These are phyloP conservation scores for Nebria brevicollis DNA, from an alignment of 2,888 invertebrate genomes.

Conservation along the genomic window DNA sequence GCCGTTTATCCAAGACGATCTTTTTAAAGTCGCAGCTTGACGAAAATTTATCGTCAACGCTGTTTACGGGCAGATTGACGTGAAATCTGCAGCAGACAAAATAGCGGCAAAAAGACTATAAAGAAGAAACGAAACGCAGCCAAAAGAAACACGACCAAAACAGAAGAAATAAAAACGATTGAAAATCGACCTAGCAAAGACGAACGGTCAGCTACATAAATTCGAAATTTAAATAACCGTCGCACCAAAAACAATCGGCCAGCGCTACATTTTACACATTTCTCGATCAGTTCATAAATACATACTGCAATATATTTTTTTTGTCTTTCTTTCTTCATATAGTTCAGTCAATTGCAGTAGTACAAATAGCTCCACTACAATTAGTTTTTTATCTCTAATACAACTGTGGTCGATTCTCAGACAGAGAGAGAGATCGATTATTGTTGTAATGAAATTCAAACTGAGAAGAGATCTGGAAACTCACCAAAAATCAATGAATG, in stretches of 20 bases:
- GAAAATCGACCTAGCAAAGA: constrained; percentile 6
- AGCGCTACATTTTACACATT: neutral
- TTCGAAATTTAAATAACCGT: constrained; percentile 16
- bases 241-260: neutral
- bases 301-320: neutral
- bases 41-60: constrained; percentile 27
- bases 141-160: neutral
- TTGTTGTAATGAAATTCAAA: neutral
- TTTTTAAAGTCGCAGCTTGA: constrained; percentile 20
- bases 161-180: neutral
- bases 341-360: too few species aligned
- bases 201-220: constrained; percentile 20
- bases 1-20: constrained; percentile 27
- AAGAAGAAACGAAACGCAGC: constrained; percentile 3
- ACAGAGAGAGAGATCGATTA: neutral
- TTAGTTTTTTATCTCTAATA: too few species aligned
- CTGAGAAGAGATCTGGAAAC: constrained; percentile 6
- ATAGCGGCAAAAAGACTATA: constrained; percentile 21
- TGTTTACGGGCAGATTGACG: constrained; percentile 34
- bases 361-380: too few species aligned
- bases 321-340: too few species aligned
- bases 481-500: neutral
- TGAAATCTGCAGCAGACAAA: constrained; percentile 30
- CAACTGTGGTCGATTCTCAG: neutral
- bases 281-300: neutral